Evolutionary conservation across 2,797 vertebrate species (phyloP).

Genomic region (Sternotherus odoratus): DNA sequence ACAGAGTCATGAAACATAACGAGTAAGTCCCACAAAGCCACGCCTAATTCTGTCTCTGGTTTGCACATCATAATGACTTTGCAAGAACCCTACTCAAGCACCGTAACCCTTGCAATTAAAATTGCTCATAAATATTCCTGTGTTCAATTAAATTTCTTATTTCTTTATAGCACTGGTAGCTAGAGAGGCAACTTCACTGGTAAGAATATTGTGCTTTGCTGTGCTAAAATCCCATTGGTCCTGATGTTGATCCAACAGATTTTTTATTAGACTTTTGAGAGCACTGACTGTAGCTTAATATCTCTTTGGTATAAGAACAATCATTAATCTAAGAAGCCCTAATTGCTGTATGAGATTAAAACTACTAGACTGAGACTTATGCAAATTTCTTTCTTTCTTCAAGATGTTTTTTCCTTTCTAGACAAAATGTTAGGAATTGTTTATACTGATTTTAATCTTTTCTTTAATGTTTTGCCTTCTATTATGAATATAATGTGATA

Average conservation of each 20-base stretch:
- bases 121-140: background rate
- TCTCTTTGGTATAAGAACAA: background rate
- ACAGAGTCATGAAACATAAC: background rate
- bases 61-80: background rate
- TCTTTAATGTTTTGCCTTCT: background rate
- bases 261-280: background rate
- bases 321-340: background rate
- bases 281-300: background rate
- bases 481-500: background rate
- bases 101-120: background rate
- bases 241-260: background rate
- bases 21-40: background rate
- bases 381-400: background rate
- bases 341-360: background rate
- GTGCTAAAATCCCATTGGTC: background rate
- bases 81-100: background rate
- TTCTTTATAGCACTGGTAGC: background rate
- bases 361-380: background rate
- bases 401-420: background rate
- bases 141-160: background rate
- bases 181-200: background rate
- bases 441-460: background rate
- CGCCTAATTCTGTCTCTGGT: background rate
- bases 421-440: background rate
- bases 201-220: background rate